Percentiles rank a stretch among this genome's conserved stretches.
Evolutionary conservation across 1,140 invertebrate species (phyloP).

Genomic region (Meloidogyne hapla): DNA sequence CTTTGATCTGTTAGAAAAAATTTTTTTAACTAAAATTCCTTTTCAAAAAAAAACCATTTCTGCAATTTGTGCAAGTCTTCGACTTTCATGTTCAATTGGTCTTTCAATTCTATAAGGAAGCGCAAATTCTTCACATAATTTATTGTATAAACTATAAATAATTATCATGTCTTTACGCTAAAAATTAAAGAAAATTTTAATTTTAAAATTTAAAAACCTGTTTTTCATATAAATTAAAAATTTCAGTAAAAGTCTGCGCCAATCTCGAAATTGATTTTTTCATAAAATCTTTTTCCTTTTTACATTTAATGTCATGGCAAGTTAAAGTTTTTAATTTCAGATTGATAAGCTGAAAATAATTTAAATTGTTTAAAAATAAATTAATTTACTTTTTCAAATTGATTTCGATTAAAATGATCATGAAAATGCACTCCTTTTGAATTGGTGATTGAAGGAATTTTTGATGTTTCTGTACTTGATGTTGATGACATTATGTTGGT

Average conservation of each 20-base stretch:
- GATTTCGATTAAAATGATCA: slow-evolving; percentile 11
- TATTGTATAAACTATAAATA: slow-evolving; percentile 8
- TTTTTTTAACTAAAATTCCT: neutral
- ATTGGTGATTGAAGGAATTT: neutral
- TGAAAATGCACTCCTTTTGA: neutral
- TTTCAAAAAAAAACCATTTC: slow-evolving; percentile 9
- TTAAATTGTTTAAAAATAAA: neutral
- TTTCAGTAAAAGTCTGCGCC: neutral
- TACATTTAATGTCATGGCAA: slow-evolving; percentile 5
- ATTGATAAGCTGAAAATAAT: slow-evolving; percentile 7
- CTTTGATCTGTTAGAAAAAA: neutral
- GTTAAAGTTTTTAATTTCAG: neutral
- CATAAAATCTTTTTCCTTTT: slow-evolving; percentile 9
- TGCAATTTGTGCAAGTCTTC: neutral
- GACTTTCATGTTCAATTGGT: neutral
- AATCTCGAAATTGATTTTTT: neutral
- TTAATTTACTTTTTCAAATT: slow-evolving; percentile 16
- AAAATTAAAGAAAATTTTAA: neutral
- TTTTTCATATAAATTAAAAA: slow-evolving; percentile 17
- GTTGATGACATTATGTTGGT: neutral
- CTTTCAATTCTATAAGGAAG: neutral
- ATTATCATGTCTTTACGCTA: slow-evolving; percentile 12
- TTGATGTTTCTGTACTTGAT: neutral
- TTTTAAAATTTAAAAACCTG: slow-evolving; percentile 1
- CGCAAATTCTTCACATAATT: slow-evolving; percentile 12